phyloP scores from a whole-genome alignment of 2,797 vertebrate species.

The Neopelma chrysocephalum region DNA sequence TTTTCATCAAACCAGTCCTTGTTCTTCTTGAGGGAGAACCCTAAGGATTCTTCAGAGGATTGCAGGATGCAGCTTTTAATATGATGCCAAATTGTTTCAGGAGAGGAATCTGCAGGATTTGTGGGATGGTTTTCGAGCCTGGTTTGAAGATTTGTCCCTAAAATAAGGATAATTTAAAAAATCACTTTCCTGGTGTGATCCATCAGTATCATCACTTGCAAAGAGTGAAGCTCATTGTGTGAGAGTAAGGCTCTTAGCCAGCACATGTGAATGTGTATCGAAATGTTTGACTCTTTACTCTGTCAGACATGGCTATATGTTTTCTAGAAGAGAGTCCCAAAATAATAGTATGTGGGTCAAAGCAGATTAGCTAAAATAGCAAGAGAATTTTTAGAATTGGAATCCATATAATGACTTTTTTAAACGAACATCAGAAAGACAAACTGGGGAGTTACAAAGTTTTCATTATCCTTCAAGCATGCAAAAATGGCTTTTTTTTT shows the following conservation, averaged over 20 bases:
- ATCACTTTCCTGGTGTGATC: background rate
- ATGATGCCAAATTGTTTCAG: too few relatives aligned
- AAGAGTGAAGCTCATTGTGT: background rate
- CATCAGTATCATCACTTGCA: background rate
- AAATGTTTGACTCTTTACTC: background rate
- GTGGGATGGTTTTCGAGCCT: too few relatives aligned
- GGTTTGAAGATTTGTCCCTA: too few relatives aligned
- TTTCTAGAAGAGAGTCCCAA: background rate
- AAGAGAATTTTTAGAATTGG: background rate
- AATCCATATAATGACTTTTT: constrained; percentile 10
- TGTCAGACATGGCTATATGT: background rate
- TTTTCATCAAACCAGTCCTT: too few relatives aligned
- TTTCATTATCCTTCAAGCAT: constrained; percentile 2
- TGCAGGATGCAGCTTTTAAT: too few relatives aligned
- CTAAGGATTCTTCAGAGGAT: too few relatives aligned
- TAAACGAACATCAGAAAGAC: background rate
- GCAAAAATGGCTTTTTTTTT: background rate
- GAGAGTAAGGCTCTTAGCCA: background rate
- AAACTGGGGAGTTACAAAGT: background rate
- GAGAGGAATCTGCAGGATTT: too few relatives aligned
- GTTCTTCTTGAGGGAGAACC: too few relatives aligned
- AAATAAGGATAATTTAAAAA: background rate
- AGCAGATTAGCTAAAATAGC: background rate
- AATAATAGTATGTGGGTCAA: constrained; percentile 8
- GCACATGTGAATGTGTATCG: background rate